phyloP scores from a whole-genome alignment of 2,888 invertebrate species.

The Miltochrista miniata region DNA sequence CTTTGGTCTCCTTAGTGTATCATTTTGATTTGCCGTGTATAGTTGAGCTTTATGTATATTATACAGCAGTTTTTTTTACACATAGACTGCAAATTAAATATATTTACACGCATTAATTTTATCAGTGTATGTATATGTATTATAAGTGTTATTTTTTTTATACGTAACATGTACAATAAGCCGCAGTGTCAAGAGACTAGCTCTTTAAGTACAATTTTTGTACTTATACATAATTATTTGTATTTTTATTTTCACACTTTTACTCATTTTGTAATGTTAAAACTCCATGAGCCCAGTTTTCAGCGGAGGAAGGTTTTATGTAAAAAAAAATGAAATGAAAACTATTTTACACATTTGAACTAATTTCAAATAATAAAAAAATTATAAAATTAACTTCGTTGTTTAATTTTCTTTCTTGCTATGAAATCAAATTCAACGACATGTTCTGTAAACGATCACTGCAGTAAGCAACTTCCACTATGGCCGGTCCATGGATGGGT shows the following conservation, averaged over 20 bases:
- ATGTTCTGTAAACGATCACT: too few relatives aligned
- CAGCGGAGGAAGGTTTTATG: constrained; percentile 39
- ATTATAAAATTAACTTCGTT: constrained; percentile 29
- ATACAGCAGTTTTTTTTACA: constrained; percentile 41
- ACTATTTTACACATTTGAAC: constrained; percentile 37
- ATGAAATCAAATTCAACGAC: too few relatives aligned
- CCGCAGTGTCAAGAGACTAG: constrained; percentile 19
- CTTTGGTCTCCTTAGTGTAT: constrained; percentile 58
- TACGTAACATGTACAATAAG: constrained; percentile 42
- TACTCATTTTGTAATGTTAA: constrained; percentile 34
- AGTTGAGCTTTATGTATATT: constrained; percentile 41
- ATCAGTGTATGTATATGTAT: constrained; percentile 52
- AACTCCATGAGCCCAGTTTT: constrained; percentile 35
- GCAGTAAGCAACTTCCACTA: too few relatives aligned
- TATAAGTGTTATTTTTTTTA: constrained; percentile 52
- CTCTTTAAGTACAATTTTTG: background rate
- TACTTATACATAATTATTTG: background rate
- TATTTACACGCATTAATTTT: constrained; percentile 32
- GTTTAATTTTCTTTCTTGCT: constrained; percentile 22
- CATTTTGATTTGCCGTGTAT: constrained; percentile 49
- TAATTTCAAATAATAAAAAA: constrained; percentile 38
- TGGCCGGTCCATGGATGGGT: too few relatives aligned
- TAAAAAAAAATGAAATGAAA: constrained; percentile 28
- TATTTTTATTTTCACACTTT: constrained; percentile 5
- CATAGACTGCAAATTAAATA: constrained; percentile 44